A percentile compares a stretch with the other conserved stretches of the same genome.
Conservation (phyloP, 2,888 invertebrate species). For the Brenthis ino region DNA sequence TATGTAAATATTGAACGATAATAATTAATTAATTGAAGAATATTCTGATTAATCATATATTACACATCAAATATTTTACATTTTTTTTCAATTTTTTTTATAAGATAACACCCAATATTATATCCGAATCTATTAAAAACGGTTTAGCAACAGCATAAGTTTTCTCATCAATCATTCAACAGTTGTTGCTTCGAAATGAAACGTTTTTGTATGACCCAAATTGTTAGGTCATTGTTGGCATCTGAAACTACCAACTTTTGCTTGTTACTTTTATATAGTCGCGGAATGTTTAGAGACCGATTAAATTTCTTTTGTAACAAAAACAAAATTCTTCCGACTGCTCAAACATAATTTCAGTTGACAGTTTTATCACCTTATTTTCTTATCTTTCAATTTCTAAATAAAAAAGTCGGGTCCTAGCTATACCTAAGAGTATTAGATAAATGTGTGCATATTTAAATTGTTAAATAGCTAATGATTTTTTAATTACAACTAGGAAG, state of each 20-base stretch:
- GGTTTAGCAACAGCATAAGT: too few relatives aligned
- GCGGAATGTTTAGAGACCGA: slow-evolving; percentile 2
- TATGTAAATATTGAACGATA: neutral
- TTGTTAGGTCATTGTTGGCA: slow-evolving; percentile 12
- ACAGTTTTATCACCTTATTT: neutral
- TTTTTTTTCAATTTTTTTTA: neutral
- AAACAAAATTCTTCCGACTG: neutral
- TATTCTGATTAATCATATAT: neutral
- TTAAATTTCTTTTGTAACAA: slow-evolving; percentile 8
- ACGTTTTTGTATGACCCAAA: slow-evolving; percentile 24
- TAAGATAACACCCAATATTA: neutral
- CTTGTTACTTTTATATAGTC: slow-evolving; percentile 12
- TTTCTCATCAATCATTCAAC: neutral
- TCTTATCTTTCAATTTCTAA: neutral
- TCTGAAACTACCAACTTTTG: slow-evolving; percentile 20
- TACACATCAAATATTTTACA: neutral
- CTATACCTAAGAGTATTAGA: too few relatives aligned
- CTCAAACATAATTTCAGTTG: slow-evolving; percentile 1
- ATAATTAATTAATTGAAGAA: too few relatives aligned
- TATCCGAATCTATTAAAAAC: neutral
- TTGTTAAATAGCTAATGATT: too few relatives aligned
- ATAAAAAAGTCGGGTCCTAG: neutral
- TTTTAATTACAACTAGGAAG: too few relatives aligned
- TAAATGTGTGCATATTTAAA: too few relatives aligned
- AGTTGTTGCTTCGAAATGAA: slow-evolving; percentile 14